Conservation (phyloP, 2,113 vertebrate genomes). For the Grus americana region DNA sequence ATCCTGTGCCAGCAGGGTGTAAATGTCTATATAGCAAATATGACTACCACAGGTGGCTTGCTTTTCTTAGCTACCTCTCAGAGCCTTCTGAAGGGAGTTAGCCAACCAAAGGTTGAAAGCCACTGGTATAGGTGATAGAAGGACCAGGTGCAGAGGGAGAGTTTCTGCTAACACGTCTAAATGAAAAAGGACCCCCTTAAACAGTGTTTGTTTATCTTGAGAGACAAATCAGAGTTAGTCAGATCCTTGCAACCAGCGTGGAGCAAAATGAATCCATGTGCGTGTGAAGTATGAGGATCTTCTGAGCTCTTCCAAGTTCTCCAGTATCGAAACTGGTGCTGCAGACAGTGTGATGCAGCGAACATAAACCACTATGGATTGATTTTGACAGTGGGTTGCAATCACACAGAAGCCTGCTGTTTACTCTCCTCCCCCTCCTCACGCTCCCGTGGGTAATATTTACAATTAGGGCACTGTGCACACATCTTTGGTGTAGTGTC, state of each 20-base stretch:
- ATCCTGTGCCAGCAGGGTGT: not conserved
- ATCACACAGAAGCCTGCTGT: not conserved
- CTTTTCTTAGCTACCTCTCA: not conserved
- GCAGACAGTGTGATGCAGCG: not conserved
- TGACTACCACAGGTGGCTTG: not conserved
- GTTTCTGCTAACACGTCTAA: not conserved
- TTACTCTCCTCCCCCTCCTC: not conserved
- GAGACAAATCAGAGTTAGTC: not conserved
- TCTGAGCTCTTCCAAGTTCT: not conserved
- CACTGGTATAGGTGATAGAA: not conserved
- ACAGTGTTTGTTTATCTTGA: not conserved
- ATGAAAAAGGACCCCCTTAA: not conserved
- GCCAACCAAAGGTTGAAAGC: not conserved
- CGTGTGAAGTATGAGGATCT: not conserved
- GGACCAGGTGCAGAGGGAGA: not conserved
- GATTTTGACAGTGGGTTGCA: not conserved
- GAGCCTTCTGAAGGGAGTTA: not conserved
- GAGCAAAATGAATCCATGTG: rapidly evolving
- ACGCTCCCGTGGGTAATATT: not conserved
- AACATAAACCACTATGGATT: not conserved
- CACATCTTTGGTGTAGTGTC: not conserved
- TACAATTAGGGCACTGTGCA: not conserved
- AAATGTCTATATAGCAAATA: not conserved
- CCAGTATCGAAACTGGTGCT: not conserved
- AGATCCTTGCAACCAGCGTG: not conserved